Evolutionary conservation across 2,113 vertebrate genomes (phyloP).

Genomic region (Greenwoodochromis staneri): DNA sequence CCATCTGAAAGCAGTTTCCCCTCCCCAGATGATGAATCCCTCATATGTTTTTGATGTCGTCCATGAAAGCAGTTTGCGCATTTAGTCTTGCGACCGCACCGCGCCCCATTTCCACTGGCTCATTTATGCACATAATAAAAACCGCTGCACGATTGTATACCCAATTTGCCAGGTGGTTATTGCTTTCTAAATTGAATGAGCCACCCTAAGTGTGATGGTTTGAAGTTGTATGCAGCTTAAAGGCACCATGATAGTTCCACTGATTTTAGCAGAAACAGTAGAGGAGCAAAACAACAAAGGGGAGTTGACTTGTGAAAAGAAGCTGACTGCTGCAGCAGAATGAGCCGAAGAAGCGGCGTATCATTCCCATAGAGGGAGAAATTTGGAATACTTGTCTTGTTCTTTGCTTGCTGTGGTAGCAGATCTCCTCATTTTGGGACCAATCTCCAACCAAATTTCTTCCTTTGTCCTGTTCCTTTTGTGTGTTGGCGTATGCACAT

Average conservation of each 20-base stretch:
- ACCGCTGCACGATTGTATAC: slow-evolving; percentile 46
- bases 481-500: not conserved
- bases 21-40: slow-evolving; percentile 59
- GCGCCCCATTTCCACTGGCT: slow-evolving; percentile 51
- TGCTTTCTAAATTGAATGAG: slow-evolving; percentile 68
- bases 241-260: slow-evolving; percentile 37
- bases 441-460: slow-evolving; percentile 5
- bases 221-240: slow-evolving; percentile 47
- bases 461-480: not conserved
- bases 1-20: slow-evolving; percentile 63
- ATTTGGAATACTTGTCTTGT: slow-evolving; percentile 13
- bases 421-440: not conserved
- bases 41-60: slow-evolving; percentile 63
- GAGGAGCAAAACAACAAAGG: slow-evolving; percentile 26
- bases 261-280: slow-evolving; percentile 30
- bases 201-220: slow-evolving; percentile 60
- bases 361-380: not conserved
- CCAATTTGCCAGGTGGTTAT: slow-evolving; percentile 69
- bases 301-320: not conserved
- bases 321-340: not conserved
- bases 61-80: slow-evolving; percentile 44
- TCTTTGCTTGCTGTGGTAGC: not conserved
- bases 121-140: slow-evolving; percentile 66
- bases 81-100: slow-evolving; percentile 33
- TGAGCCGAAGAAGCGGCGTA: not conserved